Evolutionary conservation across 2,113 vertebrate genomes (phyloP).

Genomic region (Onychorhynchus coronatus): DNA sequence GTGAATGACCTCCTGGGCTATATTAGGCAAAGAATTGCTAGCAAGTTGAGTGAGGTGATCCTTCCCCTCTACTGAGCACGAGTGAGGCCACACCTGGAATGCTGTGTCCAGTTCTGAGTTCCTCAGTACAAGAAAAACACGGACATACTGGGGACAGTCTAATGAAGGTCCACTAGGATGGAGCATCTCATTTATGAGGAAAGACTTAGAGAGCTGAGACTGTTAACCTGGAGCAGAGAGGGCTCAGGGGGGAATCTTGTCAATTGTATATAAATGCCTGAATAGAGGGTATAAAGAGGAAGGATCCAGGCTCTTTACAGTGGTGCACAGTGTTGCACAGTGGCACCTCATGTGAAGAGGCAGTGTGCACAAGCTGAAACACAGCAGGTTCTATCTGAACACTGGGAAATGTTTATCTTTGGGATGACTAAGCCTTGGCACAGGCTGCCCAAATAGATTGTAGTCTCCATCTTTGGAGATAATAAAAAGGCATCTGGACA

Average conservation of each 20-base stretch:
- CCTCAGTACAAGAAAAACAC: not conserved
- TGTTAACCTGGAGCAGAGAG: not conserved
- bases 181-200: not conserved
- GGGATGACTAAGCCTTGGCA: not conserved
- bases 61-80: not conserved
- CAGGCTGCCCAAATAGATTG: not conserved
- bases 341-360: not conserved
- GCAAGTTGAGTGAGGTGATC: not conserved
- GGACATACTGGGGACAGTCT: not conserved
- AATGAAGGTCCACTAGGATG: not conserved
- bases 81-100: not conserved
- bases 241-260: not conserved
- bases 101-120: not conserved
- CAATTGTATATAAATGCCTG: not conserved
- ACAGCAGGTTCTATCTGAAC: accelerated
- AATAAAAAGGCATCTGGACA: not conserved
- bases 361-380: not conserved
- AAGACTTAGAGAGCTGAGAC: not conserved
- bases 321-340: not conserved
- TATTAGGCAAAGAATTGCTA: not conserved
- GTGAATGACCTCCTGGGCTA: not conserved
- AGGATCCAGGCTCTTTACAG: not conserved
- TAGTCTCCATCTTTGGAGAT: not conserved
- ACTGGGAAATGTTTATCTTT: not conserved
- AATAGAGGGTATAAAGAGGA: not conserved